Base-by-base conservation (phyloP, 2,888 invertebrate genomes). In the Caenorhabditis sp. region DNA sequence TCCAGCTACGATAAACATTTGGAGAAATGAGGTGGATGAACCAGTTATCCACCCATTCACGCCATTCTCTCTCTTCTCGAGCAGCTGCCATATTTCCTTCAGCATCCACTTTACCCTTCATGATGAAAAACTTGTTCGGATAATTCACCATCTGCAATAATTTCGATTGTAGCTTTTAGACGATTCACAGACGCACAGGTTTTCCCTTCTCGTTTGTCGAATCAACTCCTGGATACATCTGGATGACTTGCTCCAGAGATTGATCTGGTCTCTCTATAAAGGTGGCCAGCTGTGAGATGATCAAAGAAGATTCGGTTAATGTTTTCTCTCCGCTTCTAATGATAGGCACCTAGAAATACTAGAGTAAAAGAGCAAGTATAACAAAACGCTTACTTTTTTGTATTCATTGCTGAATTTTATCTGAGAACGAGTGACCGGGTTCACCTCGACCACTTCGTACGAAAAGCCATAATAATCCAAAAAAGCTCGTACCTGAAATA, bases 381-480 rank as follows among this genome's bases (percentile, higher is more conserved):
- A 43, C 6, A 43, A 48, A 41, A 87, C 96, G 94, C 97, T 96
- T 9, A 99, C 98, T 92, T 99, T 99, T 89, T 93, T 95, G 89
- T 97, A 95, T 15, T 76, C 82, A 0, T 79, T 79, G 0, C 96
- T 95, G 95, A 97, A 98, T 89, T 94, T 94, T 65, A 96, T 93
- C 84, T 96, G 94, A 84, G 94, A 93, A 20, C 95, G 92, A 0
- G 95, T 92, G 0, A 99, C 95, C 9, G 98, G 96, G 90, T 99
- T 96, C 0, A 99, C 98, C 91, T 99, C 98, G 2, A 99, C 94
- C 7, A 99, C 92, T 85, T 98, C 94, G 89, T 99, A 99, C 0
- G 95, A 94, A 66, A 98, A 92, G 1, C 97, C 96, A 89, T 94
- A 93, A 85, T 93, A 95, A 90, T 99, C 97, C 11, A 99, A 91